These are phyloP conservation scores for Xenops minutus DNA, from an alignment of 2,797 vertebrate species.

Conservation along the genomic window DNA sequence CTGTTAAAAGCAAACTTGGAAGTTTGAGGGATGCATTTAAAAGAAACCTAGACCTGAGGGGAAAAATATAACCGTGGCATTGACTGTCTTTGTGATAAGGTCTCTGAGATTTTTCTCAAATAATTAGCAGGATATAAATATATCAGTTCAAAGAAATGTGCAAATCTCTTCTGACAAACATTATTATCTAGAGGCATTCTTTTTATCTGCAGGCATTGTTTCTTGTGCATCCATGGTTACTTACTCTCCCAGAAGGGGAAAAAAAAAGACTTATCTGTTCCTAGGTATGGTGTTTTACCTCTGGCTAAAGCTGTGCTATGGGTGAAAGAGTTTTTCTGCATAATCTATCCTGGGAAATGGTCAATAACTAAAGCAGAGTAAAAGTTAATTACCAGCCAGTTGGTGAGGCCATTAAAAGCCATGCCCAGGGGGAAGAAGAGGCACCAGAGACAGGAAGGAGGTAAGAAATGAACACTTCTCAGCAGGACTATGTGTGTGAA, in stretches of 20 bases:
- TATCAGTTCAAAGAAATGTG: constrained; percentile 39
- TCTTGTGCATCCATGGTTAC: constrained; percentile 3
- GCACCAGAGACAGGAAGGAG: background rate
- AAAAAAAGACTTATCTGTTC: background rate
- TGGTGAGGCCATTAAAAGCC: background rate
- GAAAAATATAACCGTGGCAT: fast-evolving
- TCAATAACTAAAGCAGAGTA: constrained; percentile 19
- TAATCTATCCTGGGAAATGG: constrained; percentile 1
- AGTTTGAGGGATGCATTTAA: background rate
- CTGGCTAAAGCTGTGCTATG: background rate
- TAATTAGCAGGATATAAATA: constrained; percentile 44
- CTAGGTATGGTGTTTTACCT: background rate
- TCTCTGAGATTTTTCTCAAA: constrained; percentile 2
- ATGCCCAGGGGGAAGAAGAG: background rate
- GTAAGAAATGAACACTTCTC: background rate
- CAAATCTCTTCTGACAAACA: constrained; percentile 12
- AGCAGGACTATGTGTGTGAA: background rate
- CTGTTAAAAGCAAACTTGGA: background rate
- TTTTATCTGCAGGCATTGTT: constrained; percentile 20
- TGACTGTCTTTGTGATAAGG: background rate
- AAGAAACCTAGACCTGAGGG: background rate
- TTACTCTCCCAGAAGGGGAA: background rate
- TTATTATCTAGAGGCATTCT: background rate
- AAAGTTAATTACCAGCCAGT: constrained; percentile 35
- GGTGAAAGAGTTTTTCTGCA: background rate